Base-by-base conservation (phyloP, 2,888 invertebrate species). In the Dione juno region DNA sequence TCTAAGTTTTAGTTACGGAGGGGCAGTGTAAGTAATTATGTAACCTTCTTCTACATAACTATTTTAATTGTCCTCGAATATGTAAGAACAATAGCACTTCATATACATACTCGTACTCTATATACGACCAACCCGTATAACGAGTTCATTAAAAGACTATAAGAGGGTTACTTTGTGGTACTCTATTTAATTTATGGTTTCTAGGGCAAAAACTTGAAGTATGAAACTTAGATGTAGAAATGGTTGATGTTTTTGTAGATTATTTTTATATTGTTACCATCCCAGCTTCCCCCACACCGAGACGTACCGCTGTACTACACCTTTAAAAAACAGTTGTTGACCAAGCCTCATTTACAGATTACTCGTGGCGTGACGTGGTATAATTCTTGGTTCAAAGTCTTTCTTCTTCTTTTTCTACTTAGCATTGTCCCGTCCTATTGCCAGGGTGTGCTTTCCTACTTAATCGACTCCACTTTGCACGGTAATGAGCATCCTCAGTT, bases 21-120 rank as follows among this genome's bases (percentile, higher is more conserved):
- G n/a, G 45, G n/a, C 45, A 43, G 41, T 59, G 58, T 59, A 21
- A 59, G 21, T 59, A 43, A 59, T 61, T 14, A n/a, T 28, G n/a
- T 28, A 28, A n/a, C 59, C 59, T n/a, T 43, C 6, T 59, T 61
- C n/a, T 43, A n/a, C 43, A 61, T 43, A 61, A 61, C 43, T 61
- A 61, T 61, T 61, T 59, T 61, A 50, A 50, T 64, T 64, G 50
- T 64, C 16, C 50, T 64, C 37, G 63, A 50, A 50, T 35, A 64
- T 64, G 43, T 28, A 28, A 10, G 59, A 43, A 61, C 43, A 45
- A 64, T 50, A 37, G 37, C 50, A 64, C 63, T 63, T n/a, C 54
- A 16, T 35, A 37, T n/a, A 37, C 11, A 19, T 21, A 11, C 6
- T 10, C 16, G 16, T 16, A 48, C 54, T 28, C 35, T 37, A 37